phyloP scores from a whole-genome alignment of 2,113 vertebrate genomes.

The Aptenodytes forsteri region DNA sequence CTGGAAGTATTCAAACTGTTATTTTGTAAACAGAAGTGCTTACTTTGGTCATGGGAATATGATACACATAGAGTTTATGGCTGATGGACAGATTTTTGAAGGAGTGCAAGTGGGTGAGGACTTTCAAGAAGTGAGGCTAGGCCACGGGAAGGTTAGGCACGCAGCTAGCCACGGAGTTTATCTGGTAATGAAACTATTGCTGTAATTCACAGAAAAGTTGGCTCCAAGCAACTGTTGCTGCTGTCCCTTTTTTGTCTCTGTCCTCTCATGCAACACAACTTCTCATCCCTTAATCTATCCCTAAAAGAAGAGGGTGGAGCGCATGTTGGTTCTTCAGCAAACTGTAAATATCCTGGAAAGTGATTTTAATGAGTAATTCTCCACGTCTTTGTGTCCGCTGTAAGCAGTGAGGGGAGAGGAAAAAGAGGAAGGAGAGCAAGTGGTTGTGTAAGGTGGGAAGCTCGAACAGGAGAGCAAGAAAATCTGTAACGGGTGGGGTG shows the following conservation, averaged over 20 bases:
- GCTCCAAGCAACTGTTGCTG: background rate
- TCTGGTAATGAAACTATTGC: no score
- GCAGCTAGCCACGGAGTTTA: accelerated
- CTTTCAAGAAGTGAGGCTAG: background rate
- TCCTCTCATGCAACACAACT: accelerated
- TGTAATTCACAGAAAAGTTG: background rate
- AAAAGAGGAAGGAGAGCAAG: background rate
- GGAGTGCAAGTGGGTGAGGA: background rate
- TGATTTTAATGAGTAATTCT: background rate
- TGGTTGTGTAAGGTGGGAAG: background rate
- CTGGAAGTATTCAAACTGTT: background rate
- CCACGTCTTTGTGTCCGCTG: background rate
- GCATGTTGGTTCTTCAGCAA: accelerated
- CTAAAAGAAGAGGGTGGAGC: background rate
- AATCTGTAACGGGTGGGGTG: accelerated
- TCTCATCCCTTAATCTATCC: no score
- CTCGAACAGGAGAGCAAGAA: accelerated
- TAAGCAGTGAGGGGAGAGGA: background rate
- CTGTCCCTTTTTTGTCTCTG: background rate
- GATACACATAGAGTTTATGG: no score
- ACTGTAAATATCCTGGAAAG: accelerated
- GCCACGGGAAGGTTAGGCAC: accelerated
- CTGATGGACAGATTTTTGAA: background rate
- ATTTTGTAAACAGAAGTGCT: background rate
- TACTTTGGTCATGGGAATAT: background rate